Conservation (phyloP, 2,888 invertebrate species). For the Polietes domitor region DNA sequence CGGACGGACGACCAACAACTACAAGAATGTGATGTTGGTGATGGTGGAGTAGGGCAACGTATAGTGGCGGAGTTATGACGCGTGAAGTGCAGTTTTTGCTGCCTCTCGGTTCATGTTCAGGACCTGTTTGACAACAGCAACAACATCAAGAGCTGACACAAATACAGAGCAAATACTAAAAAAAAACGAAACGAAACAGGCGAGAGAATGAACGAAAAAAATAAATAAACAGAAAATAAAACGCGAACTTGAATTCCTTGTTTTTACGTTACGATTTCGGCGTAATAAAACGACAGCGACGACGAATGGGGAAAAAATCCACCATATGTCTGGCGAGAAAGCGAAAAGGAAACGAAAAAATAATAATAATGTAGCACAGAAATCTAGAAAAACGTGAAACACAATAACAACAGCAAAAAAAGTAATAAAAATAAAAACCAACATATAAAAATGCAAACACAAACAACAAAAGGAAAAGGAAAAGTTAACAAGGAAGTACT, state of each 20-base stretch:
- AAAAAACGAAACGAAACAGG: background rate
- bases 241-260: constrained; percentile 17
- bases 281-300: background rate
- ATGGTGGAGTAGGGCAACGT: background rate
- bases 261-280: background rate
- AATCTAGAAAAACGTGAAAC: constrained; percentile 12
- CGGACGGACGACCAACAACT: too few species aligned
- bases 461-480: background rate
- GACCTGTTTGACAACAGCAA: constrained; percentile 39
- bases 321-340: background rate
- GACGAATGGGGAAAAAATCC: background rate
- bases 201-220: background rate
- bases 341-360: background rate
- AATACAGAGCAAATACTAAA: constrained; percentile 14
- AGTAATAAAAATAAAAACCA: background rate
- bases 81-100: background rate
- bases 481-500: background rate
- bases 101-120: background rate
- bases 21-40: background rate
- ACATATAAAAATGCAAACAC: background rate
- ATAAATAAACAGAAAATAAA: constrained; percentile 15
- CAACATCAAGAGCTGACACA: background rate
- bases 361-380: constrained; percentile 2
- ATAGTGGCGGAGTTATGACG: background rate
- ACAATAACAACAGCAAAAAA: background rate